Conservation (phyloP, 2,888 invertebrate genomes). For the Chrysotoxum bicinctum region DNA sequence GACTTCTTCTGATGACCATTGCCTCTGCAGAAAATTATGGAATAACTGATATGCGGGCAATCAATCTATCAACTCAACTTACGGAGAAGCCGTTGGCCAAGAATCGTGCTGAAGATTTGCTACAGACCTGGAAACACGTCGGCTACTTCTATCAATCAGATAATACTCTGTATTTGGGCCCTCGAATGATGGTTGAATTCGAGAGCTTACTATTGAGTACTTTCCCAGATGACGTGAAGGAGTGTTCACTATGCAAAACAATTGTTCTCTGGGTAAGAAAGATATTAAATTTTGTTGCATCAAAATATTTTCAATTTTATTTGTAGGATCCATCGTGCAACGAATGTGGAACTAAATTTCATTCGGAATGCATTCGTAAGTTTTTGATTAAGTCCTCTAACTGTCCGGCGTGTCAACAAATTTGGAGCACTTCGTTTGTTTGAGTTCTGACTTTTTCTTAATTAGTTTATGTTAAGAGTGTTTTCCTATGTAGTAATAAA, state of each 20-base stretch:
- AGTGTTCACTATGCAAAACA: constrained; percentile 75
- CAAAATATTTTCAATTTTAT: neutral
- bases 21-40: constrained; percentile 73
- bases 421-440: constrained; percentile 73
- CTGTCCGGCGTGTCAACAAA: constrained; percentile 74
- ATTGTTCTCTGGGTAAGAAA: constrained; percentile 75
- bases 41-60: constrained; percentile 74
- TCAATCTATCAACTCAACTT: constrained; percentile 72
- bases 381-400: constrained; percentile 75
- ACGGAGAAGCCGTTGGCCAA: constrained; percentile 74
- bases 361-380: constrained; percentile 75
- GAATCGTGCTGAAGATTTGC: constrained; percentile 74
- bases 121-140: constrained; percentile 74
- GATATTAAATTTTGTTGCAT: neutral
- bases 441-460: neutral
- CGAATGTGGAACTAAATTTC: constrained; percentile 74
- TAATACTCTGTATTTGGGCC: constrained; percentile 75
- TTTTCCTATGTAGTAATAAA: neutral
- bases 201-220: constrained; percentile 74
- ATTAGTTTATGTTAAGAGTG: neutral
- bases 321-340: constrained; percentile 75
- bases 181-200: constrained; percentile 75
- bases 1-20: constrained; percentile 73
- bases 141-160: constrained; percentile 75
- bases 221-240: constrained; percentile 74